phyloP scores from a whole-genome alignment of 1,140 invertebrate species.

The Drosophila malerkotliana region DNA sequence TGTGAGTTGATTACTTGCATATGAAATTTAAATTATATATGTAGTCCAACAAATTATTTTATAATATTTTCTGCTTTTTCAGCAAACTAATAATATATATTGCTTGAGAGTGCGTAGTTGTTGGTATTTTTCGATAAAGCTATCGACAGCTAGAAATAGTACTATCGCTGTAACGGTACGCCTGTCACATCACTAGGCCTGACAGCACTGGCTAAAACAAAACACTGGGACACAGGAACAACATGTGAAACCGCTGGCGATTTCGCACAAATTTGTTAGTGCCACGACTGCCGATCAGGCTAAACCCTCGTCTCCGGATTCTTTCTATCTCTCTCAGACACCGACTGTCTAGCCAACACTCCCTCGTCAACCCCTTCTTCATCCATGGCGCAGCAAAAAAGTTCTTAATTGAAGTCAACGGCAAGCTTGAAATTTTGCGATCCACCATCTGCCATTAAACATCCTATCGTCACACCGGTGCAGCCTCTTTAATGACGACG shows the following conservation, averaged over 20 bases:
- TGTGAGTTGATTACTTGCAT: no score
- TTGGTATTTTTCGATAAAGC: background rate
- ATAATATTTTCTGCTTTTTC: background rate
- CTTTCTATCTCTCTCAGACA: background rate
- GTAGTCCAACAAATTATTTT: background rate
- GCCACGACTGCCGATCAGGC: conserved; percentile 41
- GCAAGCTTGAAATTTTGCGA: background rate
- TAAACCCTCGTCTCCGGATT: conserved; percentile 1
- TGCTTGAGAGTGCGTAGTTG: background rate
- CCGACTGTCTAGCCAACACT: background rate
- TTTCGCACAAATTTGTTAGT: conserved; percentile 23
- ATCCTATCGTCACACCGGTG: background rate
- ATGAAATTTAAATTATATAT: background rate
- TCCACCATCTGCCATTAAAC: background rate
- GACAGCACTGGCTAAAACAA: conserved; percentile 11
- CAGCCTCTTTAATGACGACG: background rate
- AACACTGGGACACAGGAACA: conserved; percentile 28
- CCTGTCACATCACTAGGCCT: background rate
- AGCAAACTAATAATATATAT: background rate
- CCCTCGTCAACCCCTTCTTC: background rate
- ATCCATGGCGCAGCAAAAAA: background rate
- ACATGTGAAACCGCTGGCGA: conserved; percentile 29
- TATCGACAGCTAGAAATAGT: background rate
- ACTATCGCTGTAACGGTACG: background rate
- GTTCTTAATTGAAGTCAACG: conserved; percentile 3